Evolutionary conservation across 2,113 vertebrate species (phyloP), one percentile per base, ranked within the genome.

Genomic region (Acinonyx jubatus): DNA sequence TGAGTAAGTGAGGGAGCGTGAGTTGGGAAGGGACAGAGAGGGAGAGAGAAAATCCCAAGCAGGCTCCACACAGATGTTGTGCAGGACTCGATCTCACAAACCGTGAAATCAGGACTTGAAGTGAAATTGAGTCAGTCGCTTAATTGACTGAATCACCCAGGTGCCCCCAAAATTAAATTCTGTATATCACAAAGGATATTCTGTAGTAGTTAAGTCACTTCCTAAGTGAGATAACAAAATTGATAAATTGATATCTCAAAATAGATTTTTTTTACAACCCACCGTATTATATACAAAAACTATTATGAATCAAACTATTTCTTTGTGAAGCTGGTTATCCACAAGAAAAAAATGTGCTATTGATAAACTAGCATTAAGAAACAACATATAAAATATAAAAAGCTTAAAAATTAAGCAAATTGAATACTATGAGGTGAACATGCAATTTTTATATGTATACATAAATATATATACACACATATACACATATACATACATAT

Each of bases 401-500:
- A 52, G 2, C 33, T 86, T 65, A 55, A 78, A 74, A 74, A 36
- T 85, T 23, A 80, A 36, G 31, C 73, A 85, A 68, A 29, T 38
- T 36, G 15, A 73, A 11, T 14, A 79, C 4, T 50, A n/a, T 3
- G 21, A 45, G 94, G 16, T 52, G 29, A 87, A 81, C 73, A 68
- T 94, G 18, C 25, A n/a, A 65, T 63, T 94, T 86, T 23, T 68
- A 63, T 57, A 57, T 57, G 18, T 55, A 50, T 50, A 41, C 41
- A 41, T 41, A 6, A 6, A 41, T 41, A 6, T 41, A 45, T 1
- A 45, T 0, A 45, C 7, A 45, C 7, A 45, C 1, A 45, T 0
- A 45, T 0, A 45, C 7, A 45, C 0, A 45, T 0, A 45, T 0
- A 45, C 0, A 45, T 8, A 45, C 0, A 1, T 1, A 7, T 45